These are phyloP conservation scores for Takifugu rubripes DNA, from an alignment of 2,797 vertebrate species.

Conservation along the genomic window DNA sequence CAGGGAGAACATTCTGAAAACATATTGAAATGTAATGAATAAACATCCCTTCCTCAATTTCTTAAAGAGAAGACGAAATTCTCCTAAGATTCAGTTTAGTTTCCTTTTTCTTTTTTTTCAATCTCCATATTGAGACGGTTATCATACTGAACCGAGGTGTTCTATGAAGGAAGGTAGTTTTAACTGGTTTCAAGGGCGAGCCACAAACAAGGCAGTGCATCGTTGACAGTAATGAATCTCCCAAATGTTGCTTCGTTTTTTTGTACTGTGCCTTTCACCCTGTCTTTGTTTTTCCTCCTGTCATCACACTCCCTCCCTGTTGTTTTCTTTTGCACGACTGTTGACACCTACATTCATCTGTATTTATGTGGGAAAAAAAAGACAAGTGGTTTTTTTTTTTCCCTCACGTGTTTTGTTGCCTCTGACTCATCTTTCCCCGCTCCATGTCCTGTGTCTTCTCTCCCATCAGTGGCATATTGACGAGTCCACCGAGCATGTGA, in stretches of 20 bases:
- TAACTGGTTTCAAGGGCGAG: constrained; percentile 35
- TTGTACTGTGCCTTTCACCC: constrained; percentile 39
- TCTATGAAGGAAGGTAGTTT: constrained; percentile 18
- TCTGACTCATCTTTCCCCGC: constrained; percentile 72
- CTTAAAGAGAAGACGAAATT: constrained; percentile 27
- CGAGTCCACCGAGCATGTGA: constrained; percentile 95
- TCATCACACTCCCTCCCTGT: constrained; percentile 28
- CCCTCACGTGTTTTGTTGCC: constrained; percentile 76
- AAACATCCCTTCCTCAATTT: constrained; percentile 42
- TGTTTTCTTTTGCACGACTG: constrained; percentile 52
- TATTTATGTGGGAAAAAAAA: constrained; percentile 69
- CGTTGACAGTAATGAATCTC: constrained; percentile 31
- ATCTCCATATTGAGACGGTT: constrained; percentile 30
- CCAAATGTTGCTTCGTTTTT: constrained; percentile 27
- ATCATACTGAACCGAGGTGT: constrained; percentile 21
- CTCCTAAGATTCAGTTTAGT: constrained; percentile 27
- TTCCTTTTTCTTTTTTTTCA: background rate
- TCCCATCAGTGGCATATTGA: constrained; percentile 92
- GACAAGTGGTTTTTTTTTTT: constrained; percentile 80
- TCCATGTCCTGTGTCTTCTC: constrained; percentile 71
- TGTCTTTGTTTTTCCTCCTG: constrained; percentile 15
- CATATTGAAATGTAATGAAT: constrained; percentile 71
- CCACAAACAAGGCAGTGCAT: constrained; percentile 72
- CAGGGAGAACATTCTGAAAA: constrained; percentile 64
- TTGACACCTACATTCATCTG: constrained; percentile 73